These are phyloP conservation scores for Drosophila emarginata DNA, from an alignment of 2,888 invertebrate genomes.

Conservation along the genomic window DNA sequence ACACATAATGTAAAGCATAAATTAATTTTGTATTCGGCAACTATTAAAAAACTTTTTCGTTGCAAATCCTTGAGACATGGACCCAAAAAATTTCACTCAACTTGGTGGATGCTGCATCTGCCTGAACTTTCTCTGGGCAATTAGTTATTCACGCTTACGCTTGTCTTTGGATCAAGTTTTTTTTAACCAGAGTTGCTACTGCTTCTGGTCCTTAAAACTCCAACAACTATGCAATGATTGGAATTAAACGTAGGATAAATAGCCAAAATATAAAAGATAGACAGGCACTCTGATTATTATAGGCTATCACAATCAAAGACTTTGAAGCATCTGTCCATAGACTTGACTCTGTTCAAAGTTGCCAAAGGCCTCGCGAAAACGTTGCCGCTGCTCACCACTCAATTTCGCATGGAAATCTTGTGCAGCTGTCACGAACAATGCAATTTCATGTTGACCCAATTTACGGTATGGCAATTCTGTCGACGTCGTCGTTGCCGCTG, in stretches of 20 bases:
- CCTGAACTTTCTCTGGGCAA: constrained; percentile 69
- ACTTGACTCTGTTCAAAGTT: constrained; percentile 77
- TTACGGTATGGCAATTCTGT: constrained; percentile 46
- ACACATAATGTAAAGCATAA: constrained; percentile 77
- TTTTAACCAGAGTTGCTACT: not conserved
- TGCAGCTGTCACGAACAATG: constrained; percentile 82
- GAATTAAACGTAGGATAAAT: constrained; percentile 58
- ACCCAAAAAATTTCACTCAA: constrained; percentile 7
- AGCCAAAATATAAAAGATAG: constrained; percentile 11
- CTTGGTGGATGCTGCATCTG: constrained; percentile 38
- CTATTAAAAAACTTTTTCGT: constrained; percentile 70
- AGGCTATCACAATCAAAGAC: constrained; percentile 58
- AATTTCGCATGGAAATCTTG: constrained; percentile 82
- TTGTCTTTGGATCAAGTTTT: constrained; percentile 48
- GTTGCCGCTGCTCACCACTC: constrained; percentile 80
- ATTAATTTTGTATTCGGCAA: constrained; percentile 78
- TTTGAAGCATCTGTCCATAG: constrained; percentile 78
- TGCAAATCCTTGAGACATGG: not conserved
- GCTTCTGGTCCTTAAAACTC: constrained; percentile 34
- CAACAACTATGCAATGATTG: constrained; percentile 29
- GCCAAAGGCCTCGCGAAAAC: constrained; percentile 81
- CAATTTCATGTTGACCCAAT: constrained; percentile 82
- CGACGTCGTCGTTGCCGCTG: constrained; percentile 19
- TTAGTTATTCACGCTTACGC: constrained; percentile 80
- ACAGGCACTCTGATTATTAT: not conserved